phyloP scores from a whole-genome alignment of 2,113 vertebrate genomes.

The Lycaon pictus region DNA sequence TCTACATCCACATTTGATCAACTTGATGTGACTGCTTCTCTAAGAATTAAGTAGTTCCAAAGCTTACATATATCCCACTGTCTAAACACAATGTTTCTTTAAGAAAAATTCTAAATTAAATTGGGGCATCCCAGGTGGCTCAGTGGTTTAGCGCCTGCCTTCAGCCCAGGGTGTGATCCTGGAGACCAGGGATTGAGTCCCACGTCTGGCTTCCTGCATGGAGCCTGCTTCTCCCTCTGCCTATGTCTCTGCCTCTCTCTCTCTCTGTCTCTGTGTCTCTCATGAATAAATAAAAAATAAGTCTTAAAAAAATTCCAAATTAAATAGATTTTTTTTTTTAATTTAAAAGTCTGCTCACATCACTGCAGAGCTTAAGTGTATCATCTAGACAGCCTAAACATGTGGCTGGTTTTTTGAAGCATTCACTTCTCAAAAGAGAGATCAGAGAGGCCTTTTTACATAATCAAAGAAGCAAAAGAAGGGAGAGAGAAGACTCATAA shows the following conservation, averaged over 20 bases:
- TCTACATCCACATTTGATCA: background rate
- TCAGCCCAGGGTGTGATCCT: too few species aligned
- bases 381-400: background rate
- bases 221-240: too few species aligned
- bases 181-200: too few species aligned
- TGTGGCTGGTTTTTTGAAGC: background rate
- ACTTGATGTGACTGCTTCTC: background rate
- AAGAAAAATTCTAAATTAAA: background rate
- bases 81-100: background rate
- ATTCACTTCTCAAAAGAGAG: background rate
- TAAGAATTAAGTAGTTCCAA: background rate
- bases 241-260: too few species aligned
- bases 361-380: background rate
- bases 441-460: background rate
- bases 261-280: too few species aligned
- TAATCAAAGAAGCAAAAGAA: constrained; percentile 41
- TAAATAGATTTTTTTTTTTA: background rate
- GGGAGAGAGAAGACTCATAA: background rate
- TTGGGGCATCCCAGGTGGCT: too few species aligned
- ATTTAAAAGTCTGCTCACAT: background rate
- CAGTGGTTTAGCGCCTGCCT: too few species aligned
- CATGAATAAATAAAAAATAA: too few species aligned
- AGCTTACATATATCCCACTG: background rate
- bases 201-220: too few species aligned
- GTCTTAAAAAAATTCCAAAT: background rate